Evolutionary conservation across 2,888 invertebrate genomes (phyloP).

Genomic region (Protodeltote pygarga): DNA sequence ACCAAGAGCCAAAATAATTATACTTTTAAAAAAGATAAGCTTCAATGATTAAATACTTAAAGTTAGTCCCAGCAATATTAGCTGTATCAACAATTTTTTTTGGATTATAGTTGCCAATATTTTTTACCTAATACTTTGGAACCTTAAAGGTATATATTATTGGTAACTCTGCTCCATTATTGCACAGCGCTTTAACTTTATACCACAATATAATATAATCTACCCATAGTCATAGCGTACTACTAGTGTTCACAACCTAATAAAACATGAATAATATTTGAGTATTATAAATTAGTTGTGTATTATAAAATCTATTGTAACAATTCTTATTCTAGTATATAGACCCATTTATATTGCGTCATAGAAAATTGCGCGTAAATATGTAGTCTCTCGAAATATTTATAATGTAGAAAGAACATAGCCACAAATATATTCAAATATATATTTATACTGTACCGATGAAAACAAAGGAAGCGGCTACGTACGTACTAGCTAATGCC

Average conservation of each 20-base stretch:
- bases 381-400: no score
- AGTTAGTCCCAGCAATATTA: slow-evolving; percentile 27
- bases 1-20: background rate
- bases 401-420: background rate
- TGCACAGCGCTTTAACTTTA: slow-evolving; percentile 25
- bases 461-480: slow-evolving; percentile 13
- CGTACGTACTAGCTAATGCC: slow-evolving; percentile 23
- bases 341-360: no score
- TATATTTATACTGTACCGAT: slow-evolving; percentile 4
- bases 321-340: no score
- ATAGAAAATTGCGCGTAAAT: no score
- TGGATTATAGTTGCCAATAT: slow-evolving; percentile 2
- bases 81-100: no score
- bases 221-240: slow-evolving; percentile 6
- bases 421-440: background rate
- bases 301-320: no score
- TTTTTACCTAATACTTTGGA: background rate
- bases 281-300: no score
- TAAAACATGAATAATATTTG: no score
- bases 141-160: background rate
- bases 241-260: no score
- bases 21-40: background rate
- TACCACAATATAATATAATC: slow-evolving; percentile 18
- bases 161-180: slow-evolving; percentile 31
- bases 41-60: background rate